Evolutionary conservation across 2,797 vertebrate species (phyloP).

Genomic region (Potorous gilbertii): DNA sequence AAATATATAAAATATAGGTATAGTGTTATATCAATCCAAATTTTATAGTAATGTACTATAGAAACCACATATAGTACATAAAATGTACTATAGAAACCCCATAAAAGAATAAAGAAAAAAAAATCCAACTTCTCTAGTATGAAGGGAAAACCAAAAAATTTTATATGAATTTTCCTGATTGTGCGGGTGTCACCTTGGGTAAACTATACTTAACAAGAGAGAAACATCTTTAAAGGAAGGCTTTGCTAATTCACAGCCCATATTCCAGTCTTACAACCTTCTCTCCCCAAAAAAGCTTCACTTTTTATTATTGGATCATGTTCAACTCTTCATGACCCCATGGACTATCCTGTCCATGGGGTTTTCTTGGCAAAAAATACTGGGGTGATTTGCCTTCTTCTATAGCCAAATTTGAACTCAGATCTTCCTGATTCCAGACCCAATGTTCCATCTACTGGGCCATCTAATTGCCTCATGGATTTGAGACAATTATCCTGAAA

Average conservation of each 20-base stretch:
- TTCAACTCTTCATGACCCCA: not conserved
- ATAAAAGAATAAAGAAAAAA: not conserved
- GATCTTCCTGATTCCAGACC: not conserved
- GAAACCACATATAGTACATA: no score
- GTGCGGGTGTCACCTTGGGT: no score
- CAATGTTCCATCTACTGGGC: not conserved
- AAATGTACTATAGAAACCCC: not conserved
- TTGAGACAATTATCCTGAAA: not conserved
- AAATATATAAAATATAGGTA: not conserved
- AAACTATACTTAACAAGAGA: not conserved
- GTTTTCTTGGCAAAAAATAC: not conserved
- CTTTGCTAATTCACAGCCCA: not conserved
- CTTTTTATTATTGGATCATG: not conserved
- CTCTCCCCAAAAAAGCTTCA: not conserved
- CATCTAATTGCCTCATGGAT: not conserved
- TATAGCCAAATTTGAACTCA: not conserved
- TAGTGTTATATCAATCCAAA: not conserved
- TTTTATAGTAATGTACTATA: not conserved
- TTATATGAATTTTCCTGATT: not conserved
- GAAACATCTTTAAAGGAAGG: not conserved
- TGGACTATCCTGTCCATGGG: not conserved
- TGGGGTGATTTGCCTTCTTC: not conserved
- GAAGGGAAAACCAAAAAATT: not conserved
- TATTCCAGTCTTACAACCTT: not conserved
- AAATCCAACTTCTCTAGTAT: not conserved